phyloP scores from a whole-genome alignment of 2,797 vertebrate species.

The Eupleurogrammus muticus region DNA sequence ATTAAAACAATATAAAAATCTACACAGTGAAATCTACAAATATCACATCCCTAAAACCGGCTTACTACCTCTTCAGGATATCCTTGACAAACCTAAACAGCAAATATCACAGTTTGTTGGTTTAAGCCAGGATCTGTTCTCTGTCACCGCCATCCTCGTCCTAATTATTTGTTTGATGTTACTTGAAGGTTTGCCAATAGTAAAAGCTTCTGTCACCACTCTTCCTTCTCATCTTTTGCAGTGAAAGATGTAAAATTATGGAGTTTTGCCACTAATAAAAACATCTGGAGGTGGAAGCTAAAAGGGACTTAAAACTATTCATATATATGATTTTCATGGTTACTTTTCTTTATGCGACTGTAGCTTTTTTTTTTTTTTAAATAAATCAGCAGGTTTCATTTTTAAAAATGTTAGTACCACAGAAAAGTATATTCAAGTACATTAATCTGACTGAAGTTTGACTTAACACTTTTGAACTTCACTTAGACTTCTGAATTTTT shows the following conservation, averaged over 20 bases:
- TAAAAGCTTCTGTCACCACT: not conserved
- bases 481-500: too few relatives aligned
- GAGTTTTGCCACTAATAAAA: not conserved
- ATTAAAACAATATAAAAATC: slow-evolving; percentile 36
- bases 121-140: slow-evolving; percentile 41
- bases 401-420: not conserved
- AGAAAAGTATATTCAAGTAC: not conserved
- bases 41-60: slow-evolving; percentile 26
- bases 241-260: not conserved
- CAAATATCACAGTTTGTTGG: slow-evolving; percentile 57
- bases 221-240: not conserved
- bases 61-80: slow-evolving; percentile 37
- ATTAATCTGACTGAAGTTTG: not conserved
- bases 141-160: not conserved
- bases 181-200: not conserved
- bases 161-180: slow-evolving; percentile 8
- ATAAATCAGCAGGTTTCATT: not conserved
- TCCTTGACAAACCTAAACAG: slow-evolving; percentile 24
- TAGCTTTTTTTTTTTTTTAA: slow-evolving; percentile 20
- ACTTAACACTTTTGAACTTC: too few relatives aligned
- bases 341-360: not conserved
- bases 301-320: not conserved
- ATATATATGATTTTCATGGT: too few relatives aligned
- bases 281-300: not conserved
- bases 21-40: not conserved